Evolutionary conservation across 2,888 invertebrate genomes (phyloP), one percentile per base, ranked within the genome.

Genomic region (Idaea biselata): DNA sequence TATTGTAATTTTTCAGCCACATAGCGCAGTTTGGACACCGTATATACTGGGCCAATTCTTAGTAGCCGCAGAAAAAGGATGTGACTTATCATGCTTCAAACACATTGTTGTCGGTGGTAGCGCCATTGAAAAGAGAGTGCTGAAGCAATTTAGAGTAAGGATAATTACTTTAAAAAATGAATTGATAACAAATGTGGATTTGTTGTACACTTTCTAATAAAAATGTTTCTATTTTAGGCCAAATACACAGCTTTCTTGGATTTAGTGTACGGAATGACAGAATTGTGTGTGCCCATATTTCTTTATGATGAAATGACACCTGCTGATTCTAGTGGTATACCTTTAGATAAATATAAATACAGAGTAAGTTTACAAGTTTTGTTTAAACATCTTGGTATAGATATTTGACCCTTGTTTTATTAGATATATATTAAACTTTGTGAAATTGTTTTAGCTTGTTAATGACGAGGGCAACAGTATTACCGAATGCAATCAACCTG

Each of bases 31-130:
- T n/a, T 86, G 82, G 78, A 79, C 82, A 63, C 83, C 84, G 61
- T 81, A 76, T 75, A 70, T 86, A 73, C 72, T 87, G 63, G 79
- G 78, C 58, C 80, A 81, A 75, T 86, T 87, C 69, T 63, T 85
- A 64, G 73, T 74, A 63, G 78, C 75, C 62, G 82, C 81, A 59
- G 79, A 80, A 73, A 79, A 80, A 65, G 73, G 77, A 67, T 84
- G 84, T 74, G 84, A 87, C 77, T 75, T 87, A 72, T 80, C 83
- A 59, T 82, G 76, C 66, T 86, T 87, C 75, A 81, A 77, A 75
- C 74, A 77, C 72, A 82, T 86, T 67, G 71, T 74, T 65, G 81
- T 86, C 66, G 81, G 82, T 18, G 84, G 86, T 63, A 77, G 81
- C 69, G 74, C 79, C 59, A 76, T 84, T 59, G 81, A 83, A 31